Evolutionary conservation across 2,797 vertebrate genomes (phyloP).

Genomic region (Schizothorax lantsangensis): DNA sequence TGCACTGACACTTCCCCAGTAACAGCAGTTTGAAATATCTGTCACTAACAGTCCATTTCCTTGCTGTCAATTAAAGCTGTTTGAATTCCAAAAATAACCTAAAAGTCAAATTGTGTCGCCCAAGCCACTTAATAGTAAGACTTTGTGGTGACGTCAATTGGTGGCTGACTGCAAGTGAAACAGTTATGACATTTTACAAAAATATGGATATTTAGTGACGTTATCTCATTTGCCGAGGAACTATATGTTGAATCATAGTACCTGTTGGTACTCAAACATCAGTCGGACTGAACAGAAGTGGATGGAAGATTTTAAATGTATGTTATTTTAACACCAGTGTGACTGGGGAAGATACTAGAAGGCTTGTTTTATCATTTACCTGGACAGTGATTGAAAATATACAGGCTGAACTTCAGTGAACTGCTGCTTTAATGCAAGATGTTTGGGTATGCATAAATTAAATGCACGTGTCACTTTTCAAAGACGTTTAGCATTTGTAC

Average conservation of each 20-base stretch:
- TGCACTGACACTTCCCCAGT: slow-evolving; percentile 15
- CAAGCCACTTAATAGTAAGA: slow-evolving; percentile 22
- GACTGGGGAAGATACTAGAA: slow-evolving; percentile 21
- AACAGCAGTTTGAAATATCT: slow-evolving; percentile 9
- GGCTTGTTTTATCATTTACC: neutral
- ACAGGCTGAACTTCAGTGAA: slow-evolving; percentile 25
- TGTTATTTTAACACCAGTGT: slow-evolving; percentile 2
- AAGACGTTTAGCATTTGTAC: slow-evolving; percentile 39
- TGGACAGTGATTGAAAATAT: neutral
- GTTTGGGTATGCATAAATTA: slow-evolving; percentile 23
- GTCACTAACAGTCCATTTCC: slow-evolving; percentile 30
- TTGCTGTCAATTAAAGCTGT: neutral
- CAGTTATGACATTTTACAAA: neutral
- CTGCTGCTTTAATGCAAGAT: slow-evolving; percentile 33
- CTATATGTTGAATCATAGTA: slow-evolving; percentile 27
- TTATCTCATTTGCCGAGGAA: neutral
- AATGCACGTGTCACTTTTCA: slow-evolving; percentile 40
- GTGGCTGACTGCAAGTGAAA: neutral
- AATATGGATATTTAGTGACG: neutral
- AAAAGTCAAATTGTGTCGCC: neutral
- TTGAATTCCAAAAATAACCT: neutral
- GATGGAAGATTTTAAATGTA: slow-evolving; percentile 4
- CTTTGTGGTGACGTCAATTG: neutral
- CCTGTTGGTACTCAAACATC: slow-evolving; percentile 31
- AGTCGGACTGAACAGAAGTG: neutral